These are phyloP conservation scores for Cloeon dipterum DNA, from an alignment of 2,888 invertebrate genomes.

Conservation along the genomic window DNA sequence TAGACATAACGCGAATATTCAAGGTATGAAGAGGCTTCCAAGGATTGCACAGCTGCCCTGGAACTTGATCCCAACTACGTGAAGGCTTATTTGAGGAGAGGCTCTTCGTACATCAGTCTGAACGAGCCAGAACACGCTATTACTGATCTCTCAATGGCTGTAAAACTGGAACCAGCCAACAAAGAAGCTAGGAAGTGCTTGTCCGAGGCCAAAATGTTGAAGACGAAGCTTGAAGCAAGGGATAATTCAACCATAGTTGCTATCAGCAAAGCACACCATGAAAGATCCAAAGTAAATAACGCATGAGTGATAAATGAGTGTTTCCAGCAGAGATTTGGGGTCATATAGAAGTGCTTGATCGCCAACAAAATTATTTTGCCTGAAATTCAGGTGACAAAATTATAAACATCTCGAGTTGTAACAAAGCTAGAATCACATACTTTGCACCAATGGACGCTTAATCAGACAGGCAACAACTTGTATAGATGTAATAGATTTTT, in stretches of 20 bases:
- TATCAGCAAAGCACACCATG: constrained; percentile 35
- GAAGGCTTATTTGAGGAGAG: constrained; percentile 66
- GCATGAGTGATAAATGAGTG: too few relatives aligned
- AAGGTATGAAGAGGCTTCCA: constrained; percentile 45
- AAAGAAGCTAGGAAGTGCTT: constrained; percentile 29
- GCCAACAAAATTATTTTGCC: too few relatives aligned
- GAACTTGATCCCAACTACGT: constrained; percentile 52
- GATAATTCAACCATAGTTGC: constrained; percentile 20
- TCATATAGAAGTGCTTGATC: too few relatives aligned
- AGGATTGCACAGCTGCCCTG: constrained; percentile 62
- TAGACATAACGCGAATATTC: too few relatives aligned
- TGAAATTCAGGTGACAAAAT: too few relatives aligned
- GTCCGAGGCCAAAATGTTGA: neutral
- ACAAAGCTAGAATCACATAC: too few relatives aligned
- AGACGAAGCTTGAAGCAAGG: neutral
- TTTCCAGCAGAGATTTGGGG: too few relatives aligned
- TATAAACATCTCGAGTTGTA: too few relatives aligned
- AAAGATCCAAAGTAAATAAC: constrained; percentile 30
- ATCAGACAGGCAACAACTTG: too few relatives aligned
- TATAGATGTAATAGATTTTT: too few relatives aligned
- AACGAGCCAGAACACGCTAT: constrained; percentile 48
- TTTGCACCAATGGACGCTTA: too few relatives aligned
- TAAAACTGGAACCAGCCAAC: constrained; percentile 60
- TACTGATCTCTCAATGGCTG: constrained; percentile 40
- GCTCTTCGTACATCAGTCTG: constrained; percentile 45